A percentile compares a stretch with the other conserved stretches of the same genome.
Conservation (phyloP, 2,797 vertebrate species). For the Poecilia wingei region DNA sequence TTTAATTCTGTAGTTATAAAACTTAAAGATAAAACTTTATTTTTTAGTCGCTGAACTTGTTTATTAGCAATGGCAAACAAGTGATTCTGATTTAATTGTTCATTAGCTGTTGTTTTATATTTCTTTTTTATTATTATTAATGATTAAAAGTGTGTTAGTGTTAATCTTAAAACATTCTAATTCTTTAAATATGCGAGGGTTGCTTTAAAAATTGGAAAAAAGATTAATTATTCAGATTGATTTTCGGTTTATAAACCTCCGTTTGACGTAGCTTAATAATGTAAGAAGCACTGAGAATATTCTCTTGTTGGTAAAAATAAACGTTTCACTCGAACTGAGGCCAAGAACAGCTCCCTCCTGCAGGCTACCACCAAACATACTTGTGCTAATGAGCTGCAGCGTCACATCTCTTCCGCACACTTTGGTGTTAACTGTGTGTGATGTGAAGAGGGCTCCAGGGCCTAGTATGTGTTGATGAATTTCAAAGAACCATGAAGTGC, state of each 20-base stretch:
- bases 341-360: constrained; percentile 44
- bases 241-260: neutral
- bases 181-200: too few species aligned
- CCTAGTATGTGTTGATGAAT: constrained; percentile 39
- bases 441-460: constrained; percentile 13
- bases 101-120: neutral
- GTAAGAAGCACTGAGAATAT: neutral
- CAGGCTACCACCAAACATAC: constrained; percentile 50
- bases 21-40: neutral
- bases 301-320: constrained; percentile 53
- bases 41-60: too few species aligned
- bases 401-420: constrained; percentile 40
- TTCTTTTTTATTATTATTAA: neutral
- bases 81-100: neutral
- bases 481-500: constrained; percentile 35
- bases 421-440: constrained; percentile 53
- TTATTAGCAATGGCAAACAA: too few species aligned
- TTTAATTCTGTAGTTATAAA: neutral
- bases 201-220: neutral
- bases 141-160: neutral
- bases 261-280: neutral
- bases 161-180: neutral
- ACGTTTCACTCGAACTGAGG: constrained; percentile 20
- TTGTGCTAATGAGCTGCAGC: constrained; percentile 34
- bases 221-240: neutral